Evolutionary conservation across 2,888 invertebrate species (phyloP).

Genomic region (Pyrgus malvae): DNA sequence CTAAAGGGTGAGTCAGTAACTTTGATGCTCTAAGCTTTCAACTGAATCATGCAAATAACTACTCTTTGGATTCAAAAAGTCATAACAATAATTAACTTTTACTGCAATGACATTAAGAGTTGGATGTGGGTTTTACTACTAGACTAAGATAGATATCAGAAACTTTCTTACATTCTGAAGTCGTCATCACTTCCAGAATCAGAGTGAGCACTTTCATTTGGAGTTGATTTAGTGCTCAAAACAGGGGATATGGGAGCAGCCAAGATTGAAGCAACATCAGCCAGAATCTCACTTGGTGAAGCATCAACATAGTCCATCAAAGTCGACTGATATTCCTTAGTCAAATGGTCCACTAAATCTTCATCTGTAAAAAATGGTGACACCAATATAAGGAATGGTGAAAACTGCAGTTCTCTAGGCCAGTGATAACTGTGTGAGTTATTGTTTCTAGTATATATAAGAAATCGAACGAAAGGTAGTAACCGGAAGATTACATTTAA

Average conservation of each 20-base stretch:
- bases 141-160: too few species aligned
- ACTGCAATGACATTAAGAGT: too few species aligned
- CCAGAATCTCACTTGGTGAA: slow-evolving; percentile 74
- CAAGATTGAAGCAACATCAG: slow-evolving; percentile 67
- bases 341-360: slow-evolving; percentile 69
- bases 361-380: slow-evolving; percentile 49
- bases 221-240: slow-evolving; percentile 62
- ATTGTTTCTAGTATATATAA: too few species aligned
- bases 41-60: too few species aligned
- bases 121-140: too few species aligned
- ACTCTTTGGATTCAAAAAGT: too few species aligned
- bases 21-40: too few species aligned
- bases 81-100: too few species aligned
- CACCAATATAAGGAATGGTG: too few species aligned
- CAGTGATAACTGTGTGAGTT: too few species aligned
- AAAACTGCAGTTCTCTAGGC: too few species aligned
- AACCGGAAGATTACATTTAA: slow-evolving; percentile 45
- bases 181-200: slow-evolving; percentile 78
- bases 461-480: slow-evolving; percentile 54
- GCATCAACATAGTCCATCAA: slow-evolving; percentile 70
- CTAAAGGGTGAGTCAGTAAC: too few species aligned
- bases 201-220: slow-evolving; percentile 63
- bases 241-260: slow-evolving; percentile 67
- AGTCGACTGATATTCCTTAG: slow-evolving; percentile 67
- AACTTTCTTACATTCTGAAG: slow-evolving; percentile 70